Evolutionary conservation across 2,113 vertebrate species (phyloP).

Genomic region (Labeo rohita): DNA sequence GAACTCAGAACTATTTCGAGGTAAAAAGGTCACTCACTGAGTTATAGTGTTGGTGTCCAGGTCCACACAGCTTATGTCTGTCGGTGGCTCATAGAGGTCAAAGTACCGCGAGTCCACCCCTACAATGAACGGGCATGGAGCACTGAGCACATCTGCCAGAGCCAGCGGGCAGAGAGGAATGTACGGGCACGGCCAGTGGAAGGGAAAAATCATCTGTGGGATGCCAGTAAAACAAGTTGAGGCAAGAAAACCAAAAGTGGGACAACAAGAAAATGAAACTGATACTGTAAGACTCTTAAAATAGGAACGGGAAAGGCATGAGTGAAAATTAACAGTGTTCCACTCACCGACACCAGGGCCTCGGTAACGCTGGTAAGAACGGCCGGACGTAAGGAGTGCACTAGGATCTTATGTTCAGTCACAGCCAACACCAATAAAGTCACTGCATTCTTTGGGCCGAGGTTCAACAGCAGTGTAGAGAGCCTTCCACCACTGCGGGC

Average conservation of each 20-base stretch:
- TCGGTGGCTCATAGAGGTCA: constrained; percentile 94
- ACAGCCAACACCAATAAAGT: constrained; percentile 93
- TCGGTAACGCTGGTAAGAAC: constrained; percentile 98
- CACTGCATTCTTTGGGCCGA: constrained; percentile 94
- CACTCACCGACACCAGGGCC: constrained; percentile 95
- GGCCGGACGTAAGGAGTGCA: constrained; percentile 94
- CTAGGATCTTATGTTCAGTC: constrained; percentile 97
- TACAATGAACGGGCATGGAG: constrained; percentile 97
- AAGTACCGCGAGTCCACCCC: constrained; percentile 98
- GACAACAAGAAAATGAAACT: background rate
- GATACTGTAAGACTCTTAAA: background rate
- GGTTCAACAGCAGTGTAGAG: constrained; percentile 92
- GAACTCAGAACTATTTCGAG: constrained; percentile 28
- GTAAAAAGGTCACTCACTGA: constrained; percentile 85
- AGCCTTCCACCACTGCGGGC: constrained; percentile 88
- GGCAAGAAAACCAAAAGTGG: background rate
- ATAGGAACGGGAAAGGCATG: background rate
- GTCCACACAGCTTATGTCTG: constrained; percentile 96
- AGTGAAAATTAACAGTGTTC: constrained; percentile 25
- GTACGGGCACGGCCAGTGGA: constrained; percentile 98
- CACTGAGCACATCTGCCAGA: constrained; percentile 94
- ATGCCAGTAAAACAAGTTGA: constrained; percentile 38
- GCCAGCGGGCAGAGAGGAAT: constrained; percentile 96
- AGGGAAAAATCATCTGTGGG: constrained; percentile 97
- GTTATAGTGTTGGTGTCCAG: constrained; percentile 99